phyloP scores from a whole-genome alignment of 2,797 vertebrate genomes.

The Macrochelys suwanniensis region DNA sequence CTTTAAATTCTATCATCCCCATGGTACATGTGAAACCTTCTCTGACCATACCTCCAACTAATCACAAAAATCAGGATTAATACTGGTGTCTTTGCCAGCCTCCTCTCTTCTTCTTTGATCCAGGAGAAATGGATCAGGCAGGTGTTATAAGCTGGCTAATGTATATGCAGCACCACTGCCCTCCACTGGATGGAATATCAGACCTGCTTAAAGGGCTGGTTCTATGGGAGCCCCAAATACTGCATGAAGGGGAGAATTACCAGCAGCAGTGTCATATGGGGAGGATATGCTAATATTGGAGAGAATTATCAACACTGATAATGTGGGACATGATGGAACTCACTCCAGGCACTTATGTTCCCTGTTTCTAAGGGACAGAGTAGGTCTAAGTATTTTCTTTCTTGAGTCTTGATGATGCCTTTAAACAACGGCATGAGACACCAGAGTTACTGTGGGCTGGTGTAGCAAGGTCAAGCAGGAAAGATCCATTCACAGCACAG shows the following conservation, averaged over 20 bases:
- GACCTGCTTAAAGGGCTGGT: neutral
- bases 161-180: neutral
- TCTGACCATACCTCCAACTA: neutral
- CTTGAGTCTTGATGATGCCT: neutral
- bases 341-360: neutral
- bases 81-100: neutral
- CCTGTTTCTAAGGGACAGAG: neutral
- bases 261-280: fast-evolving
- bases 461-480: neutral
- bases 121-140: neutral
- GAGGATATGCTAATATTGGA: neutral
- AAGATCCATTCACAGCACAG: neutral
- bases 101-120: neutral
- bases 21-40: neutral
- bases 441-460: neutral
- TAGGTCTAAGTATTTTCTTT: neutral
- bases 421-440: neutral
- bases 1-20: neutral
- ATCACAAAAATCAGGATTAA: neutral
- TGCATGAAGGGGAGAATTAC: neutral
- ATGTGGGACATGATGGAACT: neutral
- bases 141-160: neutral
- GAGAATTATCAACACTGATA: fast-evolving
- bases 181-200: neutral
- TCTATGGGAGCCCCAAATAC: neutral